Conservation (phyloP, 2,888 invertebrate species). For the Melieria omissa region DNA sequence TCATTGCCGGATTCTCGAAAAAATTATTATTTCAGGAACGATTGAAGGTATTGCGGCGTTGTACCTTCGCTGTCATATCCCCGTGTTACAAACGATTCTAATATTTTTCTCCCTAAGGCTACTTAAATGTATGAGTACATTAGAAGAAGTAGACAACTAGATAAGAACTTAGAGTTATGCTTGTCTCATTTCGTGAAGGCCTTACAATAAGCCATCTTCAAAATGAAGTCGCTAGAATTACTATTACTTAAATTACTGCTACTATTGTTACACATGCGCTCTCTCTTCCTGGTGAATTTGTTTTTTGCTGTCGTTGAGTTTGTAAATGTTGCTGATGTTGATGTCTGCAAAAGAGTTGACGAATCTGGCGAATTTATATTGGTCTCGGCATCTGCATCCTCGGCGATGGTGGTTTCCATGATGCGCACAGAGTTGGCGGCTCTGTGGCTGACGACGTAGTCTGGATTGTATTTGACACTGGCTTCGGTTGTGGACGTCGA, state of each 20-base stretch:
- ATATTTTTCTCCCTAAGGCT: no score
- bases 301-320: constrained; percentile 58
- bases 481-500: constrained; percentile 43
- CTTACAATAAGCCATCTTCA: constrained; percentile 62
- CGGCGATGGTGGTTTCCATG: constrained; percentile 54
- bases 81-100: no score
- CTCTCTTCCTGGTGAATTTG: constrained; percentile 65
- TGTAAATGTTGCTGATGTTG: constrained; percentile 36
- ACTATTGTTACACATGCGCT: constrained; percentile 64
- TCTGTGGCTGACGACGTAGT: constrained; percentile 30
- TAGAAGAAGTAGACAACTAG: constrained; percentile 13
- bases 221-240: constrained; percentile 55
- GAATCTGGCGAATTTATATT: constrained; percentile 48
- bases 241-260: constrained; percentile 58
- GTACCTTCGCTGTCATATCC: no score
- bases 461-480: constrained; percentile 33
- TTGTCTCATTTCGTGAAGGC: constrained; percentile 60
- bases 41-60: no score
- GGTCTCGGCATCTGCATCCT: constrained; percentile 52
- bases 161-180: constrained; percentile 9
- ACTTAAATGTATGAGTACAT: neutral
- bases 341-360: constrained; percentile 32
- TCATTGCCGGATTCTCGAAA: no score
- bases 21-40: no score
- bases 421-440: constrained; percentile 43